phyloP scores from a whole-genome alignment of 2,113 vertebrate species.

The Chionodraco myersi region DNA sequence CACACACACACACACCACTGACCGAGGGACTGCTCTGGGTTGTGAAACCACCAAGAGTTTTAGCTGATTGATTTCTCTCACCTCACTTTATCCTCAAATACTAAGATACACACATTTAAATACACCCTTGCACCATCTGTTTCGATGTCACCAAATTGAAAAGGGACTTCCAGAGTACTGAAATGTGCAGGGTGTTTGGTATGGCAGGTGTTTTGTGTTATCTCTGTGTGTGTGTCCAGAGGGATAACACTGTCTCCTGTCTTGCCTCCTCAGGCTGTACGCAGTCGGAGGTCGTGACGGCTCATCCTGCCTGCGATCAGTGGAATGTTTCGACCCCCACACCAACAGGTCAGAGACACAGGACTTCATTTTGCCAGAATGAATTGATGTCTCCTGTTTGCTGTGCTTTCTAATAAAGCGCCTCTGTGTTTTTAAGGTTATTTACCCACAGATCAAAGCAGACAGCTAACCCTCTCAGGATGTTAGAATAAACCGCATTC shows the following conservation, averaged over 20 bases:
- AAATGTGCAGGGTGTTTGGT: constrained; percentile 1
- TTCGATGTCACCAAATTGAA: constrained; percentile 53
- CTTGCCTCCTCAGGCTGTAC: constrained; percentile 88
- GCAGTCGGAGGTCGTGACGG: constrained; percentile 98
- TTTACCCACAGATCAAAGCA: constrained; percentile 54
- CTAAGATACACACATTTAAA: constrained; percentile 22
- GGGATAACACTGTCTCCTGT: constrained; percentile 31
- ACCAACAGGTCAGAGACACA: constrained; percentile 88
- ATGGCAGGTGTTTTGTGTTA: neutral
- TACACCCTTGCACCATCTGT: constrained; percentile 43
- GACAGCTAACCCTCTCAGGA: constrained; percentile 42
- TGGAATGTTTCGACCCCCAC: constrained; percentile 98
- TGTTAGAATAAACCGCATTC: constrained; percentile 16
- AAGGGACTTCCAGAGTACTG: constrained; percentile 21
- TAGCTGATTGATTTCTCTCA: constrained; percentile 55
- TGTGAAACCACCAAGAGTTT: constrained; percentile 46
- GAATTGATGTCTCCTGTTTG: constrained; percentile 34
- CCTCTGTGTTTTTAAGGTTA: constrained; percentile 35
- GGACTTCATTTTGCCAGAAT: constrained; percentile 44
- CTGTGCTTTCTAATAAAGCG: neutral
- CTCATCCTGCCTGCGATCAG: constrained; percentile 96
- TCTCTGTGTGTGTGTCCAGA: constrained; percentile 27
- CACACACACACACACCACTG: neutral
- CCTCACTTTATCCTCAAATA: constrained; percentile 29
- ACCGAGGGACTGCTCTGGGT: constrained; percentile 19